phyloP scores from a whole-genome alignment of 1,140 invertebrate species.

The Radopholus similis region DNA sequence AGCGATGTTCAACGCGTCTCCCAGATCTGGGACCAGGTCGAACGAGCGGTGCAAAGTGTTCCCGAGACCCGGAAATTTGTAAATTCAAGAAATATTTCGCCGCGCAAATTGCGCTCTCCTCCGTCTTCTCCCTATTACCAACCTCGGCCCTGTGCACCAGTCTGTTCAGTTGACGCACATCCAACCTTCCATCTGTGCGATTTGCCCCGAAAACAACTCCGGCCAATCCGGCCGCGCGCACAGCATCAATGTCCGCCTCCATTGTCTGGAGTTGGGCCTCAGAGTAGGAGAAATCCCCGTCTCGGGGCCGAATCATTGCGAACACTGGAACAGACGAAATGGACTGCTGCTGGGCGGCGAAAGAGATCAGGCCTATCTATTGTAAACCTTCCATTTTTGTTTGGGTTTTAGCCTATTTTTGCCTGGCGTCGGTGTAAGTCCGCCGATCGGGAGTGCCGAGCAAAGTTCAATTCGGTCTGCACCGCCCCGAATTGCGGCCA shows the following conservation, averaged over 20 bases:
- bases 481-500: constrained; percentile 18
- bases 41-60: constrained; percentile 26
- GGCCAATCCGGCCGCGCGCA: background rate
- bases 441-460: constrained; percentile 22
- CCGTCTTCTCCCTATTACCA: background rate
- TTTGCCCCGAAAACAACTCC: constrained; percentile 30
- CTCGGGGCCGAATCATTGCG: constrained; percentile 18
- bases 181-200: constrained; percentile 6
- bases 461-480: constrained; percentile 29
- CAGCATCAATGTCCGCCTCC: constrained; percentile 12
- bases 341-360: constrained; percentile 3
- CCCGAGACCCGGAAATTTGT: constrained; percentile 2
- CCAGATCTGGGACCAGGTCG: constrained; percentile 21
- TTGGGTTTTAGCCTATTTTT: background rate
- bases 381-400: background rate
- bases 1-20: constrained; percentile 5
- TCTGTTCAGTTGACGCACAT: background rate
- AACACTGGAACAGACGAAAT: constrained; percentile 9
- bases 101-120: background rate
- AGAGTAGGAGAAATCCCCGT: constrained; percentile 21
- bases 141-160: constrained; percentile 5
- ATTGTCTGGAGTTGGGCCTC: constrained; percentile 12
- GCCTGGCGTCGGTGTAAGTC: constrained; percentile 19
- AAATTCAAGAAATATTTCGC: background rate
- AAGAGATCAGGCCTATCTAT: constrained; percentile 6